Base-by-base conservation (phyloP, 2,888 invertebrate species). In the Tillus elongatus region DNA sequence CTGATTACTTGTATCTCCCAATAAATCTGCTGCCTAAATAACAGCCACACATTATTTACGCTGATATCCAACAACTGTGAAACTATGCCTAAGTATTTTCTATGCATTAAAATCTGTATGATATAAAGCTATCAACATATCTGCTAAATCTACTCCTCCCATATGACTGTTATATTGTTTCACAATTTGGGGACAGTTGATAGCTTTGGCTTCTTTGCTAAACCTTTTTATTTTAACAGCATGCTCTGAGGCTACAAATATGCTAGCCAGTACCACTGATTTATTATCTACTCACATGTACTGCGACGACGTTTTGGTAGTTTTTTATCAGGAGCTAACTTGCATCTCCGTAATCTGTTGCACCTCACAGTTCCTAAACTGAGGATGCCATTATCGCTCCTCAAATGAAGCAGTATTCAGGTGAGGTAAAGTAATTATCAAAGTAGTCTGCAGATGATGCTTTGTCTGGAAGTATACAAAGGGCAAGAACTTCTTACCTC, bases 161-260 rank as follows among this genome's bases (percentile, higher is more conserved):
- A 47, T 46, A 29, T 46, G 41, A 16, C 37, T 39, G 36, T 51
- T 50, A 33, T 46, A 51, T n/a, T 49, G 44, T 33, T 46, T 42
- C 15, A 48, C 33, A 24, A 43, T 39, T 30, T 45, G 13, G 2
- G 41, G 43, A 33, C 43, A 43, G n/a, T 15, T 3, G 13, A 42
- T 37, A 6, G 6, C 15, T 27, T 45, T 45, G 12, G 4, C 29
- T 6, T n/a, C 11, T 10, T 29, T 29, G 10, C 29, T n/a, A 29
- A 8, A 9, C 6, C 29, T 8, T 29, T 29, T 8, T 29, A 29
- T 10, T 29, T 8, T 4, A 11, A 11, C 8, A 6, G 10, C 11
- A 8, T 15, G 15, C 24, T 13, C 2, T 19, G 2, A 2, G 3
- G 3, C 8, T 26, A 26, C 13, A 15, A 14, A 15, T 26, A 28